Evolutionary conservation across 2,113 vertebrate genomes (phyloP), one percentile per base, ranked within the genome.

Genomic region (Tupaia tana): DNA sequence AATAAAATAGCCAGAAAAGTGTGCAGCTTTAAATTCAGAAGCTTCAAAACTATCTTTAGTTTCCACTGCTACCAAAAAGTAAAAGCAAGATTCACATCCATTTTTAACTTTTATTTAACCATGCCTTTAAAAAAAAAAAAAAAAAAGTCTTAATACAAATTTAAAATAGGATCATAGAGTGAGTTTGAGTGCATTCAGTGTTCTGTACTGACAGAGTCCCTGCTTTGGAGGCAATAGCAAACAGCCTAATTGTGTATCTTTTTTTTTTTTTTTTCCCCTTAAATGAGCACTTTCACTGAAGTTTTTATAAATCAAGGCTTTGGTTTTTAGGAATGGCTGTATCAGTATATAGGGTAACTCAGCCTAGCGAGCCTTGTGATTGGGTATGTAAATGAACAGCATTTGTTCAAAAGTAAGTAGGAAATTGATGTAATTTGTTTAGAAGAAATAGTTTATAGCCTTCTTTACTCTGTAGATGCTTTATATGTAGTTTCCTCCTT

Each of bases 21-120:
- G 12, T 66, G 87, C 4, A 0, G 2, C 43, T 94, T 90, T 89
- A 86, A 90, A 56, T 86, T 81, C 25, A 56, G 34, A 89, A 7
- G 25, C 77, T 81, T 87, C 52, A 73, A 75, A 63, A 52, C 71
- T 89, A 73, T 67, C 43, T 87, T 81, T 73, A 27, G 79, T 89
- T 94, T 95, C 43, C 19, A 20, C 27, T 91, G 73, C 74, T 70
- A 54, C 56, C 59, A 70, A 64, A 96, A 93, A 94, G 54, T 56
- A 89, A 73, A 86, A 95, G 27, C 54, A 61, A 89, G 12, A 43
- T 63, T 73, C 24, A 70, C 59, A 31, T 86, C 61, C n/a, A 75
- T 70, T 61, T 85, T 31, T 94, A 70, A 43, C 61, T 63, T 75
- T 67, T 29, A 16, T 88, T 18, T 85, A 43, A 43, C 34, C 74